These are phyloP conservation scores for Acanthopleura granulata DNA, from an alignment of 2,888 invertebrate genomes.

Conservation along the genomic window DNA sequence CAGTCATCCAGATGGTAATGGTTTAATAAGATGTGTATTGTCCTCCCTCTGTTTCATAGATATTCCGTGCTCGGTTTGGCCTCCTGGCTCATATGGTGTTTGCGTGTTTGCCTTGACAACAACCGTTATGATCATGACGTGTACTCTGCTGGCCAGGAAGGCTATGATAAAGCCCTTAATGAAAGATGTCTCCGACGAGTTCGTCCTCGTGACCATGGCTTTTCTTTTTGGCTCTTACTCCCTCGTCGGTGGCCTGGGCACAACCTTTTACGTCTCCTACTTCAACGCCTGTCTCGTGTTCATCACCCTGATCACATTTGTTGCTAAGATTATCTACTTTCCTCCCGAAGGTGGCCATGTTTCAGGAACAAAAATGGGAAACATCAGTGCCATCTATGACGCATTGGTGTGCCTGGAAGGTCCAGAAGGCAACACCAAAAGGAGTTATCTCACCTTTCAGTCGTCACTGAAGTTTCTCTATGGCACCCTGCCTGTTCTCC, in stretches of 20 bases:
- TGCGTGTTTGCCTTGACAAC: not conserved
- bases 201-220: slow-evolving; percentile 55
- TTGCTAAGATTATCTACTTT: slow-evolving; percentile 41
- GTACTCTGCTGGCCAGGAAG: slow-evolving; percentile 49
- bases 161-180: slow-evolving; percentile 51
- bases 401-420: slow-evolving; percentile 35
- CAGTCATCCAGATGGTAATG: no score
- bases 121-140: slow-evolving; percentile 35
- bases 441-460: slow-evolving; percentile 52
- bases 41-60: not conserved
- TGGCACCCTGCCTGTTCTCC: slow-evolving; percentile 50
- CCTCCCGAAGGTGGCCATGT: not conserved
- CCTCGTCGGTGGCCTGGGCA: slow-evolving; percentile 57
- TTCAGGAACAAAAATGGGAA: slow-evolving; percentile 26
- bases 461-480: slow-evolving; percentile 50
- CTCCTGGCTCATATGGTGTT: not conserved
- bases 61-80: slow-evolving; percentile 2
- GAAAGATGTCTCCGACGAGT: slow-evolving; percentile 51
- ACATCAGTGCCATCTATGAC: slow-evolving; percentile 44
- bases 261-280: slow-evolving; percentile 65
- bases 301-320: slow-evolving; percentile 44
- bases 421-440: slow-evolving; percentile 45
- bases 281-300: slow-evolving; percentile 59
- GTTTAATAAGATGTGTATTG: no score
- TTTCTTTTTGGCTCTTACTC: slow-evolving; percentile 56